phyloP scores from a whole-genome alignment of 1,140 invertebrate species.

The Drosophila kanapiae region DNA sequence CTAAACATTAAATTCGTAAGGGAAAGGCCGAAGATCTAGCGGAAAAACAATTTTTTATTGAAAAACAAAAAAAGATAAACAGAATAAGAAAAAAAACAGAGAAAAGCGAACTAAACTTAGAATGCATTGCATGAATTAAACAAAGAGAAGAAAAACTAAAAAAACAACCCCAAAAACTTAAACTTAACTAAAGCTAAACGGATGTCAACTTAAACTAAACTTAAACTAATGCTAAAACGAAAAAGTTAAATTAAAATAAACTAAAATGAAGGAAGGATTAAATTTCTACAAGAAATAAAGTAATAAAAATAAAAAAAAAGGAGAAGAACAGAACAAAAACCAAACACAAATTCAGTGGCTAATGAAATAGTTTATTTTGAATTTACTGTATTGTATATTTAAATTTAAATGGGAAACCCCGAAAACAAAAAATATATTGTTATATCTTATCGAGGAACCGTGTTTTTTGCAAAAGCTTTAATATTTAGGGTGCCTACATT shows the following conservation, averaged over 20 bases:
- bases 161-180: slow-evolving; percentile 25
- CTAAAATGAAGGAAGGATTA: slow-evolving; percentile 32
- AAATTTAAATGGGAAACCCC: slow-evolving; percentile 49
- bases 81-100: slow-evolving; percentile 7
- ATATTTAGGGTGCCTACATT: slow-evolving; percentile 85
- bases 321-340: background rate
- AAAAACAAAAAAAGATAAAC: slow-evolving; percentile 14
- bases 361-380: slow-evolving; percentile 79
- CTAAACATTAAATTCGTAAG: slow-evolving; percentile 54
- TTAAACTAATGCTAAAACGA: slow-evolving; percentile 37
- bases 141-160: slow-evolving; percentile 39
- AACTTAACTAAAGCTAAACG: slow-evolving; percentile 40
- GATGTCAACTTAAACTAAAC: slow-evolving; percentile 50
- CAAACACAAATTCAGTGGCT: slow-evolving; percentile 47
- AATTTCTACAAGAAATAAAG: slow-evolving; percentile 67
- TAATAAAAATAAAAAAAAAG: slow-evolving; percentile 28
- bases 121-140: slow-evolving; percentile 60
- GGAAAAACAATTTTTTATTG: slow-evolving; percentile 74
- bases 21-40: background rate
- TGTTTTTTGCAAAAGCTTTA: slow-evolving; percentile 85
- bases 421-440: slow-evolving; percentile 67
- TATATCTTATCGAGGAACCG: slow-evolving; percentile 82
- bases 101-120: slow-evolving; percentile 60
- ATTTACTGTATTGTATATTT: slow-evolving; percentile 80
- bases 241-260: slow-evolving; percentile 36